Percentiles rank a stretch among this genome's conserved stretches.
Conservation (phyloP, 1,140 invertebrate genomes). For the Heliconius melpomene region DNA sequence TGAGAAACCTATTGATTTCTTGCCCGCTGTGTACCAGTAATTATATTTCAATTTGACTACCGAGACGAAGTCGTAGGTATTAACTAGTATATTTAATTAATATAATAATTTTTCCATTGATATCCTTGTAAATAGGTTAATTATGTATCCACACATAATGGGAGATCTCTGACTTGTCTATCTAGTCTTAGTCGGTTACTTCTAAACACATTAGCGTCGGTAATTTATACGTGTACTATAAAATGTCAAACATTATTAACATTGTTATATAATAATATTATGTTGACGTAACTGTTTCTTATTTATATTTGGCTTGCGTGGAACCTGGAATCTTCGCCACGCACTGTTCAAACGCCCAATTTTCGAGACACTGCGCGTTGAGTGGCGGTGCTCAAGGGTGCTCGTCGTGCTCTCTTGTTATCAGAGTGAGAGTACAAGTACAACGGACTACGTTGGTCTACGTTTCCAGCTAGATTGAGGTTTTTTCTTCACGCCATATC, state of each 20-base stretch:
- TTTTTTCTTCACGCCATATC: too few species aligned
- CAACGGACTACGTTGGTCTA: too few species aligned
- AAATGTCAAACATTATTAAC: neutral
- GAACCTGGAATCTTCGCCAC: neutral
- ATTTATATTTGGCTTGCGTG: neutral
- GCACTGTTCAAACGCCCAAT: too few species aligned
- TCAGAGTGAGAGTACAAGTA: too few species aligned
- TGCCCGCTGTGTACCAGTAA: too few species aligned
- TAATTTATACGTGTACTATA: neutral
- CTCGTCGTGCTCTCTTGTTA: too few species aligned
- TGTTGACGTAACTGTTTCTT: neutral
- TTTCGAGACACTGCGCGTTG: too few species aligned
- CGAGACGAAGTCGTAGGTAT: too few species aligned
- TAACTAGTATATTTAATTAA: neutral
- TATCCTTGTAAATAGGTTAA: slow-evolving; percentile 3
- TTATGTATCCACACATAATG: neutral
- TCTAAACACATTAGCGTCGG: neutral
- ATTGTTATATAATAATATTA: neutral
- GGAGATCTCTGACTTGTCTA: neutral
- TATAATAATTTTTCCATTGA: neutral
- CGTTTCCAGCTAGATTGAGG: too few species aligned
- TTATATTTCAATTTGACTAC: too few species aligned
- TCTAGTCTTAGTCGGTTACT: neutral
- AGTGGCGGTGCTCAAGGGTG: too few species aligned
- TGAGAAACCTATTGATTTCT: too few species aligned